These are phyloP conservation scores for Orgyia antiqua DNA, from an alignment of 2,888 invertebrate genomes.

Conservation along the genomic window DNA sequence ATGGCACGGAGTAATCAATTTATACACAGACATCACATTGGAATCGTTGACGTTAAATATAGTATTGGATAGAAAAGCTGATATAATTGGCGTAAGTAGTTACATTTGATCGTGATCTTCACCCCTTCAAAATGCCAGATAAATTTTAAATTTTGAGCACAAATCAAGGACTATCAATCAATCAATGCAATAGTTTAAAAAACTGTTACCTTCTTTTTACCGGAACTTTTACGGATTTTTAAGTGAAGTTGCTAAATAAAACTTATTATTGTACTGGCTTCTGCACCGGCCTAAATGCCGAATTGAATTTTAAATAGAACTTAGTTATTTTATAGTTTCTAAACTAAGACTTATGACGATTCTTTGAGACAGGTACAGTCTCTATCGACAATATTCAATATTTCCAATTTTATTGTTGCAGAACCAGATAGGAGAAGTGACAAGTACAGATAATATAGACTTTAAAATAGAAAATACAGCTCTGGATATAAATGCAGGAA, in stretches of 20 bases:
- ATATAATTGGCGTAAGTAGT: constrained; percentile 79
- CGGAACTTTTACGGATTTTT: too few relatives aligned
- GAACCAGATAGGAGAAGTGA: constrained; percentile 80
- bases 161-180: background rate
- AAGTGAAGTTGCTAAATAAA: too few relatives aligned
- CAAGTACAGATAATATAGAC: constrained; percentile 75
- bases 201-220: background rate
- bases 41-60: constrained; percentile 79
- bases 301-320: background rate
- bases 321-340: background rate
- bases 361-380: background rate
- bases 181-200: background rate
- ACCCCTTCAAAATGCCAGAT: too few relatives aligned
- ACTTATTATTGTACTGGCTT: too few relatives aligned
- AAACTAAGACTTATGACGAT: too few relatives aligned
- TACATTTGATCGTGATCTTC: too few relatives aligned
- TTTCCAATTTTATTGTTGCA: constrained; percentile 29
- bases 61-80: constrained; percentile 76
- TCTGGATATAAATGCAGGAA: constrained; percentile 75
- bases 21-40: constrained; percentile 75
- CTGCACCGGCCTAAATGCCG: too few relatives aligned
- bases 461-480: constrained; percentile 78
- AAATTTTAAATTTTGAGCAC: background rate
- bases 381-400: background rate
- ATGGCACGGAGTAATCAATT: constrained; percentile 79